These are phyloP conservation scores for Anarrhichthys ocellatus DNA, from an alignment of 2,113 vertebrate genomes.

Conservation along the genomic window DNA sequence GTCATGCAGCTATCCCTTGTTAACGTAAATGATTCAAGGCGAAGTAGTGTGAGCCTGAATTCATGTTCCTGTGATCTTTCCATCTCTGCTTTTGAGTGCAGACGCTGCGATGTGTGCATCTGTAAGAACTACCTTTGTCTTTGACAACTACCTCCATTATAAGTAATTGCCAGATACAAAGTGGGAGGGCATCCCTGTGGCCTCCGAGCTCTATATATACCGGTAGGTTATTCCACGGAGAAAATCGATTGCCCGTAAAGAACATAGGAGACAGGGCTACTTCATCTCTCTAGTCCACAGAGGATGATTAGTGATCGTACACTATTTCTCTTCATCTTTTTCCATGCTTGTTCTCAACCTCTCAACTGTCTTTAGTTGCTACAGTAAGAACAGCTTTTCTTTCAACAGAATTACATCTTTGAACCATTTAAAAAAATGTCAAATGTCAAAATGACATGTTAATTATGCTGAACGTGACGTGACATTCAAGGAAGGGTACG, in stretches of 20 bases:
- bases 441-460: constrained; percentile 23
- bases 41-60: constrained; percentile 35
- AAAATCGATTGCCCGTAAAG: constrained; percentile 83
- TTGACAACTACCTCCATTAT: constrained; percentile 90
- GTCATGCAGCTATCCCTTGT: constrained; percentile 31
- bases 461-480: constrained; percentile 45
- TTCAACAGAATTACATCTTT: constrained; percentile 11
- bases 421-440: not conserved
- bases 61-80: constrained; percentile 52
- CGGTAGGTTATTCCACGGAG: constrained; percentile 90
- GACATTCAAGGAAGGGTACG: constrained; percentile 49
- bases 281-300: constrained; percentile 86
- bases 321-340: constrained; percentile 26
- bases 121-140: constrained; percentile 88
- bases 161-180: constrained; percentile 90
- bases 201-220: constrained; percentile 90
- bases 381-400: not conserved
- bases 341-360: constrained; percentile 22
- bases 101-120: constrained; percentile 85
- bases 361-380: constrained; percentile 2
- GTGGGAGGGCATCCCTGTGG: constrained; percentile 90
- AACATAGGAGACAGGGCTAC: constrained; percentile 87
- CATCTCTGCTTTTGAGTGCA: constrained; percentile 83
- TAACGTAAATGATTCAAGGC: constrained; percentile 54
- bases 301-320: constrained; percentile 40